Conservation (phyloP, 2,797 vertebrate genomes). For the Trachurus trachurus region DNA sequence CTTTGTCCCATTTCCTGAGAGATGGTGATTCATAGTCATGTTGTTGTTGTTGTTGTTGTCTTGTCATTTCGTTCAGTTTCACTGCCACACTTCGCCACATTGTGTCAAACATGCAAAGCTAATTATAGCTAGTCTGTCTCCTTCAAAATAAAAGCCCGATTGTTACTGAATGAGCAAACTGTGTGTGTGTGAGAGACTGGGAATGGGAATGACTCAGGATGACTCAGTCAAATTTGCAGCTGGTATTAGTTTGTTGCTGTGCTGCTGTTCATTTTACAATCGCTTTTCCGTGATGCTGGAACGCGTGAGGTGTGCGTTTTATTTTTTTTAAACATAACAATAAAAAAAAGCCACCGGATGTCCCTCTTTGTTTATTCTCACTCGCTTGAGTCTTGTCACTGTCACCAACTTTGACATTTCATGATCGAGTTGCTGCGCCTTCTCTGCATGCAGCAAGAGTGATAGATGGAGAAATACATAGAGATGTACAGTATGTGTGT, state of each 20-base stretch:
- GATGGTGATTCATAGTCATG: too few relatives aligned
- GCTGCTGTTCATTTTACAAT: fast-evolving
- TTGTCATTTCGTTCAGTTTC: not conserved
- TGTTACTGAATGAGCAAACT: not conserved
- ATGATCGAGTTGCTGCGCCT: not conserved
- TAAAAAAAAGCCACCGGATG: slow-evolving; percentile 34
- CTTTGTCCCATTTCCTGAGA: fast-evolving
- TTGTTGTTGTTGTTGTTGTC: not conserved
- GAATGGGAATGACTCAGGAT: fast-evolving
- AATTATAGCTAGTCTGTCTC: not conserved
- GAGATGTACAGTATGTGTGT: not conserved
- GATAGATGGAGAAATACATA: not conserved
- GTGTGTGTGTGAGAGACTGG: too few relatives aligned
- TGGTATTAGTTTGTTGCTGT: fast-evolving
- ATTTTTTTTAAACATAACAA: not conserved
- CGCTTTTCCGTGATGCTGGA: fast-evolving
- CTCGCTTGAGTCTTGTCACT: not conserved
- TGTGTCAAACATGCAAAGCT: slow-evolving; percentile 10
- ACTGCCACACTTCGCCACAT: not conserved
- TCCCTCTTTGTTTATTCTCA: not conserved
- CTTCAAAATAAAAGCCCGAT: slow-evolving; percentile 60
- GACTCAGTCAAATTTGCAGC: fast-evolving
- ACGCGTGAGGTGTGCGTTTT: fast-evolving
- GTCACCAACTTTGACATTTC: slow-evolving; percentile 47
- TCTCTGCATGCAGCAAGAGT: not conserved